A percentile compares a stretch with the other conserved stretches of the same genome.
These are phyloP conservation scores for Kryptolebias marmoratus DNA, from an alignment of 2,113 vertebrate species.

Conservation along the genomic window DNA sequence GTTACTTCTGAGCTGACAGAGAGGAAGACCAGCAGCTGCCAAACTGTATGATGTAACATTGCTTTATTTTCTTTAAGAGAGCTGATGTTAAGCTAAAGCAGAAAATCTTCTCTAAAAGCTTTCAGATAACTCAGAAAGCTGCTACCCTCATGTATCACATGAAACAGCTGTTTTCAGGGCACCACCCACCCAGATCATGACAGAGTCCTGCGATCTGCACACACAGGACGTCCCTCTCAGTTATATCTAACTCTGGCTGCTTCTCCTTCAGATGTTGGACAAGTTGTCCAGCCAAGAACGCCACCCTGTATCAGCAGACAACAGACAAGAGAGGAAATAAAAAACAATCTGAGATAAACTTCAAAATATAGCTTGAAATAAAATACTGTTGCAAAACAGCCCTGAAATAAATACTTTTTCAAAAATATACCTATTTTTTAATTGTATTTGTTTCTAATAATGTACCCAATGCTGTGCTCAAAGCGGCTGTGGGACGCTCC, in stretches of 20 bases:
- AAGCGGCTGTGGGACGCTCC: slow-evolving; percentile 97
- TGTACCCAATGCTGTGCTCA: slow-evolving; percentile 89
- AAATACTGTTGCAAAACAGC: too few relatives aligned
- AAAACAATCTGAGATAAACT: too few relatives aligned
- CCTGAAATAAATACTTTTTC: too few relatives aligned
- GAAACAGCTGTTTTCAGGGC: background rate
- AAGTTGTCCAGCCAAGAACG: slow-evolving; percentile 87
- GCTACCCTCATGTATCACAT: background rate
- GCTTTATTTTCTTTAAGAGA: too few relatives aligned
- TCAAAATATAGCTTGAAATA: too few relatives aligned
- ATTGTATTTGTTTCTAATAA: background rate
- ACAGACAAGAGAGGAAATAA: background rate
- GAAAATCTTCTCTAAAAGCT: too few relatives aligned
- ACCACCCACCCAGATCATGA: slow-evolving; percentile 89
- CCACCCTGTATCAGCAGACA: slow-evolving; percentile 74
- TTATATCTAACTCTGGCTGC: slow-evolving; percentile 89
- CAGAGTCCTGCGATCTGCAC: slow-evolving; percentile 97
- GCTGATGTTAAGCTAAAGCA: background rate
- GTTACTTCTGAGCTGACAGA: too few relatives aligned
- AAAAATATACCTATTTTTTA: too few relatives aligned
- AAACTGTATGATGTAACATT: too few relatives aligned
- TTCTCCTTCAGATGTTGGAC: slow-evolving; percentile 81
- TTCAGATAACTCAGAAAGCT: too few relatives aligned
- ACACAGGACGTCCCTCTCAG: slow-evolving; percentile 87
- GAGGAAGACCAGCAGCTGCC: too few relatives aligned